A percentile compares a stretch with the other conserved stretches of the same genome.
Evolutionary conservation across 2,113 vertebrate genomes (phyloP).

Genomic region (Xerus inauris): DNA sequence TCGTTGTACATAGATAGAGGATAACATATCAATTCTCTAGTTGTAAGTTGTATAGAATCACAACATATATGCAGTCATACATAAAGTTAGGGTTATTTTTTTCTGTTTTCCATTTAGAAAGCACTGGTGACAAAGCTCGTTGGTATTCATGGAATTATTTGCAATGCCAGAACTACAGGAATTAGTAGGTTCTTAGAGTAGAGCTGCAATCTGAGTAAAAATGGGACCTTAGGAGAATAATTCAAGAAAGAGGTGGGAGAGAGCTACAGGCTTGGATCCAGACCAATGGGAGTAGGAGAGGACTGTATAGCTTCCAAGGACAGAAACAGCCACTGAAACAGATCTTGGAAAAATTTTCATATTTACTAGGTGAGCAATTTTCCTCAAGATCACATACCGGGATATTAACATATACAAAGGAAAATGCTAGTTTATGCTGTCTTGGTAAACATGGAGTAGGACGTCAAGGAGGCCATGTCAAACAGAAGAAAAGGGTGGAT

Average conservation of each 20-base stretch:
- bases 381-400: not conserved
- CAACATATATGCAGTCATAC: too few species aligned
- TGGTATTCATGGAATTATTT: not conserved
- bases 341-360: not conserved
- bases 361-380: not conserved
- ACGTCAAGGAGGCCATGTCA: not conserved
- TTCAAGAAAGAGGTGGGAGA: not conserved
- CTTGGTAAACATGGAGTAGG: not conserved
- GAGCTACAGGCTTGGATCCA: not conserved
- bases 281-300: not conserved
- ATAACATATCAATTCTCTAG: too few species aligned
- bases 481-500: not conserved
- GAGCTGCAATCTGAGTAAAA: not conserved
- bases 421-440: not conserved
- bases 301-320: not conserved
- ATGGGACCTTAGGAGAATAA: not conserved
- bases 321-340: not conserved
- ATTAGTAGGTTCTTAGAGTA: not conserved
- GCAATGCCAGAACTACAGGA: not conserved
- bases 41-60: too few species aligned
- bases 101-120: constrained; percentile 4
- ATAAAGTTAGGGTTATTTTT: too few species aligned
- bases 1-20: too few species aligned
- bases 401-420: not conserved
- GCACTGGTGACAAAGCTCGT: not conserved